Evolutionary conservation across 92 coral and sea anemone species (phyloP).

Genomic region (Micromussa lordhowensis): DNA sequence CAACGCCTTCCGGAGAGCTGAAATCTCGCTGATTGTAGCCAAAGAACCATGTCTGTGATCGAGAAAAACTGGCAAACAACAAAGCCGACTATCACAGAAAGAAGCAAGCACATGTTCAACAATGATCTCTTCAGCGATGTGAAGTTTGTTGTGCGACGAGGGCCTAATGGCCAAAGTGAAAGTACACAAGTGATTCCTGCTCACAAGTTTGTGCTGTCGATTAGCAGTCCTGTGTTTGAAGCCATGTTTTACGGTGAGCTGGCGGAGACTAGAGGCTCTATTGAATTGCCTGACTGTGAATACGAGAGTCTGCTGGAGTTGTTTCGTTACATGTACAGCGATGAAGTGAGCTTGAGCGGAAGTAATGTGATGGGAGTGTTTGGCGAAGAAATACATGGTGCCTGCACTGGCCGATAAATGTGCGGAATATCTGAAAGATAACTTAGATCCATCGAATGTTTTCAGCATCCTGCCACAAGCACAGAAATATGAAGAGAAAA

Average conservation of each 20-base stretch:
- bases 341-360: slow-evolving; percentile 62
- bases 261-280: slow-evolving; percentile 45
- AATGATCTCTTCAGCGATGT: too few species aligned
- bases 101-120: too few species aligned
- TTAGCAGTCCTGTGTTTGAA: slow-evolving; percentile 49
- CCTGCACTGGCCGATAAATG: slow-evolving; percentile 68
- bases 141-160: too few species aligned
- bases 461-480: slow-evolving; percentile 49
- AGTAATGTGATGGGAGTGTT: slow-evolving; percentile 65
- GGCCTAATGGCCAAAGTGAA: too few species aligned
- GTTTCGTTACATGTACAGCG: slow-evolving; percentile 68
- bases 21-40: too few species aligned
- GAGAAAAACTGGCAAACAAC: too few species aligned
- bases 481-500: slow-evolving; percentile 57
- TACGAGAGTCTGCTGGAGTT: slow-evolving; percentile 67
- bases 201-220: neutral
- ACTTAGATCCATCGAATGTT: too few species aligned
- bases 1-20: too few species aligned
- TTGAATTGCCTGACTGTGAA: slow-evolving; percentile 74
- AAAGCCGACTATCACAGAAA: too few species aligned
- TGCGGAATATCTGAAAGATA: slow-evolving; percentile 44
- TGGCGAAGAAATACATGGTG: slow-evolving; percentile 75
- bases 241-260: slow-evolving; percentile 72
- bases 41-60: too few species aligned
- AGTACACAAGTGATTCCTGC: slow-evolving; percentile 7